Evolutionary conservation across 2,888 invertebrate species (phyloP).

Genomic region (Noctua comes): DNA sequence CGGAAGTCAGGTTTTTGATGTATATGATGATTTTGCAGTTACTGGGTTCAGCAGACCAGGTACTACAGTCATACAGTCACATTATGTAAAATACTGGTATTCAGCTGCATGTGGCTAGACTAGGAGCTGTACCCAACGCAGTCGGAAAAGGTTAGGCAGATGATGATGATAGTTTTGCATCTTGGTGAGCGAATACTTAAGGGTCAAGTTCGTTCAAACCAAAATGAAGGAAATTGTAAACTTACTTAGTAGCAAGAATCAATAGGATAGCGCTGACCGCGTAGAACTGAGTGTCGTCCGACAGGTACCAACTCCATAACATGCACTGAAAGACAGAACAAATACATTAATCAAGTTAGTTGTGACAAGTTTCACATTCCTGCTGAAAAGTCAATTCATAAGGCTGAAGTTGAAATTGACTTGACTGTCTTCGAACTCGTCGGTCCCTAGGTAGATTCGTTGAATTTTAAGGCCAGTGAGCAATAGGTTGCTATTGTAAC

Average conservation of each 20-base stretch:
- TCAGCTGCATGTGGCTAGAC: background rate
- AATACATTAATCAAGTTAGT: too few relatives aligned
- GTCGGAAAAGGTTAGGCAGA: background rate
- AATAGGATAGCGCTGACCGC: conserved; percentile 95
- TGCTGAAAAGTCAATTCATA: background rate
- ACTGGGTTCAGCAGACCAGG: background rate
- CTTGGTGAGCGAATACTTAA: background rate
- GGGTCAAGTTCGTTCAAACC: background rate
- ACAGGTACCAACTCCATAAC: conserved; percentile 97
- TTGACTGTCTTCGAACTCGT: background rate
- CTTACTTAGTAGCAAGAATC: conserved; percentile 93
- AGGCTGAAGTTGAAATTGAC: background rate
- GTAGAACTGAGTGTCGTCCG: conserved; percentile 97
- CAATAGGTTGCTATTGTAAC: background rate
- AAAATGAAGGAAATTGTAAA: background rate
- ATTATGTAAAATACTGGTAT: background rate
- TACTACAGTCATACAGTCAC: background rate
- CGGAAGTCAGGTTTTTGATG: background rate
- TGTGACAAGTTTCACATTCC: background rate
- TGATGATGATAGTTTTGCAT: background rate
- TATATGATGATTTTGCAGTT: background rate
- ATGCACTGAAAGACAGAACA: conserved; percentile 92
- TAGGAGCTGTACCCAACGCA: background rate
- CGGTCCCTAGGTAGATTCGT: background rate
- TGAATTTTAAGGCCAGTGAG: background rate